Base-by-base conservation (phyloP, 2,797 vertebrate species). In the Gambelia wislizenii region DNA sequence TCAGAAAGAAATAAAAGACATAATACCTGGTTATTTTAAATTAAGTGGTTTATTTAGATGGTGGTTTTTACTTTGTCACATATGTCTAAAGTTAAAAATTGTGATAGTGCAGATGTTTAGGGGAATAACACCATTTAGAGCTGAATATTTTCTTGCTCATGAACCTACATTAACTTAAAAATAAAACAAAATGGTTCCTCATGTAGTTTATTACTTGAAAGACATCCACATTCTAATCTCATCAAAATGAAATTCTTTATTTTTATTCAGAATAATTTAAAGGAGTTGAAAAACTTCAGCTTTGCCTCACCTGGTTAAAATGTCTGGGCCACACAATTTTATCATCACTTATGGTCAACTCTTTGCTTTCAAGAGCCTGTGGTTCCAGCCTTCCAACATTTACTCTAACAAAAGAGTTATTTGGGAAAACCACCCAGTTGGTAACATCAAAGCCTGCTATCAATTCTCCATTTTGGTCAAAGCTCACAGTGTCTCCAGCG, bases 301-400 rank as follows among this genome's bases (percentile, higher is more conserved):
- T 86, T 14, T 69, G 27, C 54, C 44, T 79, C n/a, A 87, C 85
- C 85, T 87, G 76, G 25, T 87, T 87, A 70, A 87, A 87, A 14
- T 61, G 79, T 42, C 33, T 79, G 16, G 69, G 47, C 85, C 85
- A 87, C 36, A 54, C 47, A 69, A 87, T 87, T 69, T 42, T 44
- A 6, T 69, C 36, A 39, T 69, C 44, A 20, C 10, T 42, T 52
- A 79, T 27, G 4, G n/a, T 54, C 52, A 87, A 22, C 27, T 42
- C n/a, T 79, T 52, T 52, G 13, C 85, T n/a, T 54, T 47, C 4
- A 22, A n/a, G 33, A 79, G 47, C 76, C 1, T 2, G 25, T 13
- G 76, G 47, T 39, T 79, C 85, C 47, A 79, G 4, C 3, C 12
- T 79, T 79, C 85, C 85, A 39, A 79, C 47, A 6, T 79, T 70